A percentile compares a stretch with the other conserved stretches of the same genome.
These are phyloP conservation scores for Arctocebus calabarensis DNA, from an alignment of 2,797 vertebrate genomes.

Conservation along the genomic window DNA sequence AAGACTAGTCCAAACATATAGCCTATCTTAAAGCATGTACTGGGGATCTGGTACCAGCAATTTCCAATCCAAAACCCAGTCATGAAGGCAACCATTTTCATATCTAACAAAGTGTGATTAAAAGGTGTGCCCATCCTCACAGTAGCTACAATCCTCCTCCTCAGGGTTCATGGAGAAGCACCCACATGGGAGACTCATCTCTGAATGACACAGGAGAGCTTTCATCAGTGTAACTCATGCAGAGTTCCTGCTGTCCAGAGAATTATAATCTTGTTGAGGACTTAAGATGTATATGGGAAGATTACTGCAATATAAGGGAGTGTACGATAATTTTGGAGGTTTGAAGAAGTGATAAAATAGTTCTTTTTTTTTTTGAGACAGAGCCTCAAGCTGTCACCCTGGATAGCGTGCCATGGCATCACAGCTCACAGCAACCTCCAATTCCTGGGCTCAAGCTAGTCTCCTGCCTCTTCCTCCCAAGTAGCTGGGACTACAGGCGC, in stretches of 20 bases:
- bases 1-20: background rate
- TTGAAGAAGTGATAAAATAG: background rate
- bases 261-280: background rate
- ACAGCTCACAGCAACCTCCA: too few relatives aligned
- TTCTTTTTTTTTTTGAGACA: background rate
- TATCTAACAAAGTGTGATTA: background rate
- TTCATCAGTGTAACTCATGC: background rate
- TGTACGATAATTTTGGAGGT: background rate
- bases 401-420: too few relatives aligned
- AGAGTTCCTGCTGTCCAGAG: background rate
- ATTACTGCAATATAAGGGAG: background rate
- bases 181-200: background rate
- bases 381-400: too few relatives aligned
- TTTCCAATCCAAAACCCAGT: conserved; percentile 23
- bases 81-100: conserved; percentile 36
- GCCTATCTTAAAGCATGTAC: background rate
- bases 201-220: background rate
- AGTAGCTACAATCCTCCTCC: background rate
- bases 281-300: background rate
- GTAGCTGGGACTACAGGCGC: too few relatives aligned
- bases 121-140: background rate
- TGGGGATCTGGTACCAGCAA: background rate
- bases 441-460: too few relatives aligned
- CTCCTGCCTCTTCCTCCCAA: too few relatives aligned
- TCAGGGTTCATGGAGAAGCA: background rate